Evolutionary conservation across 2,797 vertebrate species (phyloP), one percentile per base, ranked within the genome.

Genomic region (Rhinella marina): DNA sequence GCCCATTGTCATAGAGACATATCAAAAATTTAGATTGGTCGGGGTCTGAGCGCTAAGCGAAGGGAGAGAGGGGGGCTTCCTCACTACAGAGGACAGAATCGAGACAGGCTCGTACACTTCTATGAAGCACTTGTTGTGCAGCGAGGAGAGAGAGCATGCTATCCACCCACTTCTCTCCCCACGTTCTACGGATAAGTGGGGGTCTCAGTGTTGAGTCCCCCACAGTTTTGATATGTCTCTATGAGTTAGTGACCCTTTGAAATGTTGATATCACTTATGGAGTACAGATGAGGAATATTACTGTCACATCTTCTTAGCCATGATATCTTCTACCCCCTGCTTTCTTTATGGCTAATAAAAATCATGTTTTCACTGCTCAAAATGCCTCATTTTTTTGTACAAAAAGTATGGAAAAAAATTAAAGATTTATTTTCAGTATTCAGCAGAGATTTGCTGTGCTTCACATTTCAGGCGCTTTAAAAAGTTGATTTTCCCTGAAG

Each of bases 401-500:
- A 61, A 73, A 88, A 86, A 84, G 52, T 25, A 0, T 8, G 23
- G 77, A 75, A 82, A 86, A 78, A 82, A 79, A 19, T 54, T n/a
- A 7, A 16, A 70, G 54, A 81, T 77, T 79, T 79, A 84, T 80
- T 80, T 82, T 84, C 10, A 21, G 68, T 32, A 23, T 83, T 89
- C 59, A 62, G 64, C 52, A 84, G n/a, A 88, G 81, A 91, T 91
- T 89, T 90, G 87, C 41, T 59, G 73, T 81, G 91, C 88, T 2
- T 68, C 72, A 56, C 75, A 86, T 90, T 90, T 91, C 91, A 79
- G 85, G 85, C 86, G 86, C 61, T 86, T 86, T 86, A 81, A 82
- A n/a, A 4, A 81, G 85, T 84, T 88, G 92, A 90, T 89, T 90
- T 90, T 59, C 88, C 90, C 91, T 91, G 86, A 91, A 91, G 68